Percentiles rank a stretch among this genome's conserved stretches.
These are phyloP conservation scores for Nudaria mundana DNA, from an alignment of 2,888 invertebrate species.

Conservation along the genomic window DNA sequence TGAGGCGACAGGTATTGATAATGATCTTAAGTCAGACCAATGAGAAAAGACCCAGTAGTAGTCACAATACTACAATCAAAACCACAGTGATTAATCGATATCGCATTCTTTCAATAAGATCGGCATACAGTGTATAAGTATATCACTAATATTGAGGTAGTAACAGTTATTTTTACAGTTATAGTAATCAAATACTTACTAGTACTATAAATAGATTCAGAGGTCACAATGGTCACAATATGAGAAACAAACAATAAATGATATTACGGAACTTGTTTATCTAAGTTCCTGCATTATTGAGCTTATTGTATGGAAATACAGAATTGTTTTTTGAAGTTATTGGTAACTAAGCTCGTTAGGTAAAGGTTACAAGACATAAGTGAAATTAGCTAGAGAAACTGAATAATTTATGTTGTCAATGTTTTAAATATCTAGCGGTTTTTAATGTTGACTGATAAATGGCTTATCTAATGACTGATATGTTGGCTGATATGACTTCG, in stretches of 20 bases:
- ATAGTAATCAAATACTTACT: constrained; percentile 24
- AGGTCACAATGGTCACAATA: constrained; percentile 8
- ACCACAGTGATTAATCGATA: constrained; percentile 43
- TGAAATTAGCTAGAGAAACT: not conserved
- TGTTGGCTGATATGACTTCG: too few relatives aligned
- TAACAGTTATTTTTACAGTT: constrained; percentile 13
- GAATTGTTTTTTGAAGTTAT: constrained; percentile 27
- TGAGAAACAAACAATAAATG: constrained; percentile 21
- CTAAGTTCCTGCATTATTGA: constrained; percentile 37
- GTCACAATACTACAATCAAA: not conserved
- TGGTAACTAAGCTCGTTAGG: too few relatives aligned
- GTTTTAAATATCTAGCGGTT: not conserved
- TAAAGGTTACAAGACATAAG: not conserved
- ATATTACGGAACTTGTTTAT: constrained; percentile 32
- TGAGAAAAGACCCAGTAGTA: too few relatives aligned
- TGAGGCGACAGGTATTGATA: not conserved
- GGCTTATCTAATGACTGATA: too few relatives aligned
- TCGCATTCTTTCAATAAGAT: constrained; percentile 13
- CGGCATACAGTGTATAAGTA: constrained; percentile 11
- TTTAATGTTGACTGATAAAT: too few relatives aligned
- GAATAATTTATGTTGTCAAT: not conserved
- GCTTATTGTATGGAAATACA: constrained; percentile 37
- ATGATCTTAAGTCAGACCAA: too few relatives aligned
- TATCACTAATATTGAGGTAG: constrained; percentile 24
- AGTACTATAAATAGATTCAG: constrained; percentile 12